Evolutionary conservation across 1,140 invertebrate species (phyloP), one percentile per base, ranked within the genome.

Genomic region (Zeugodacus cucurbitae): DNA sequence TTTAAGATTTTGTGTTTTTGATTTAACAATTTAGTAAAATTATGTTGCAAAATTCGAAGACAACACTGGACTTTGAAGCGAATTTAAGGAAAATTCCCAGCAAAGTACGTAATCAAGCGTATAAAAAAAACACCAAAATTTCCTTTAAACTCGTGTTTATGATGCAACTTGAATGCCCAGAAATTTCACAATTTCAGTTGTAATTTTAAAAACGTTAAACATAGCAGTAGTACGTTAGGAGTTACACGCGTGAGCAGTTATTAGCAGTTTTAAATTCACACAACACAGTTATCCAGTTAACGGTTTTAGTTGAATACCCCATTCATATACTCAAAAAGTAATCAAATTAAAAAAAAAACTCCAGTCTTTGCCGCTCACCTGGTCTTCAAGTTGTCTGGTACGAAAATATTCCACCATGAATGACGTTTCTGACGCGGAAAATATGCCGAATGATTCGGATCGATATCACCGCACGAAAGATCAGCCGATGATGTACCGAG

Each of bases 321-420:
- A 59, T 37, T 37, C 7, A 29, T 11, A n/a, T 62, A 26, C 22
- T 62, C 58, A 2, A n/a, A n/a, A 22, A 10, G 22, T 37, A 59
- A 87, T 86, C 54, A 20, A 20, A 48, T 48, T 17, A 17, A 20
- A 3, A 48, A 48, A 48, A 20, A 1, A 3, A 54, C 5, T 7
- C 32, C 26, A 54, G 20, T 74, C 1, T 22, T 20, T 59, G 14
- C 6, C 10, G 29, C 48, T 89, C 92, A 95, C 95, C 95, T 96
- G 93, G 95, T 94, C 90, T 96, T 95, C 87, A 95, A 94, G 92
- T 95, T 95, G 90, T 97, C 96, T 87, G 96, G 96, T 10, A 96
- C 96, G 90, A 97, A 97, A 44, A 97, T 96, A 91, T 97, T 97
- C 97, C 97, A 97, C 97, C 97, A 97, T 20, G 97, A 97, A 14